phyloP scores from a whole-genome alignment of 2,888 invertebrate genomes.

The Patella pellucida region DNA sequence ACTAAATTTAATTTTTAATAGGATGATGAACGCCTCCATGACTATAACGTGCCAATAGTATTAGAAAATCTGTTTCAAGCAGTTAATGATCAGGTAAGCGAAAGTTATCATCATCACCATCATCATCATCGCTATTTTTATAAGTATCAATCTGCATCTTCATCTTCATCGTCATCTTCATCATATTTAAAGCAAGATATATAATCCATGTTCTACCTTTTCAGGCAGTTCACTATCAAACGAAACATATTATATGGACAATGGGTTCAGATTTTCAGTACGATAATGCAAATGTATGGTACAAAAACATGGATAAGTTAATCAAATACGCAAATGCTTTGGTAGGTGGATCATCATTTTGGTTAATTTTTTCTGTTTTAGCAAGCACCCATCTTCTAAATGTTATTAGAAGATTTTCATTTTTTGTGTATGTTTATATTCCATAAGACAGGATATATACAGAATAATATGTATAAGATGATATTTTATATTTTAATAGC shows the following conservation, averaged over 20 bases:
- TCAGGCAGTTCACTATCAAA: slow-evolving; percentile 74
- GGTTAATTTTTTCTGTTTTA: too few species aligned
- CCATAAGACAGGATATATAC: too few species aligned
- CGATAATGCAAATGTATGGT: slow-evolving; percentile 85
- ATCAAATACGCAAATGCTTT: slow-evolving; percentile 80
- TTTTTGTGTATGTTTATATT: too few species aligned
- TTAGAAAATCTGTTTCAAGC: slow-evolving; percentile 74
- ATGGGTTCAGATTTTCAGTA: slow-evolving; percentile 95
- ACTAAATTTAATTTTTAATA: slow-evolving; percentile 62
- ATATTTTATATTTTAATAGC: slow-evolving; percentile 47
- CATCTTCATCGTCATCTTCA: too few species aligned
- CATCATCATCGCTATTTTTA: too few species aligned
- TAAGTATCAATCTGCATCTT: too few species aligned
- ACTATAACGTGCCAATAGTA: slow-evolving; percentile 84
- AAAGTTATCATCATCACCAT: not conserved
- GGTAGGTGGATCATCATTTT: slow-evolving; percentile 53
- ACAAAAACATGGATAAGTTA: slow-evolving; percentile 86
- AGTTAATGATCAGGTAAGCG: slow-evolving; percentile 61
- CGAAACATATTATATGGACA: slow-evolving; percentile 82
- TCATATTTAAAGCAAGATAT: too few species aligned
- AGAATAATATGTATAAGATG: not conserved
- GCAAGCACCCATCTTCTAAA: too few species aligned
- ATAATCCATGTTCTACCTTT: not conserved
- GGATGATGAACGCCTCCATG: slow-evolving; percentile 84
- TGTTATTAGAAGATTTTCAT: too few species aligned